These are phyloP conservation scores for Murina feae DNA, from an alignment of 2,113 vertebrate genomes.

Conservation along the genomic window DNA sequence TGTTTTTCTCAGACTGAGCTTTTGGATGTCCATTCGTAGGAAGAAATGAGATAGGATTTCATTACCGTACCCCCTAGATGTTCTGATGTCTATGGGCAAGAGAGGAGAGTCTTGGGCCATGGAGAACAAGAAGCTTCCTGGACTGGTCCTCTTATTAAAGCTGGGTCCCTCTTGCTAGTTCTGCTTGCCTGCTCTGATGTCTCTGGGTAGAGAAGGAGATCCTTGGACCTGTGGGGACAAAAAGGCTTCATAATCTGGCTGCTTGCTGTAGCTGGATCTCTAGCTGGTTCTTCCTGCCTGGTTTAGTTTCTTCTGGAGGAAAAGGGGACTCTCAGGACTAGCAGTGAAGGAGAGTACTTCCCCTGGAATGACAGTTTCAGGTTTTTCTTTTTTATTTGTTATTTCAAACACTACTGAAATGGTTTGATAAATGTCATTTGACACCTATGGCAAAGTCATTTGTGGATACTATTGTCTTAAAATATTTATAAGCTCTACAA, in stretches of 20 bases:
- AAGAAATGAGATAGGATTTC: neutral
- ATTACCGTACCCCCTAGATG: neutral
- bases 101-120: neutral
- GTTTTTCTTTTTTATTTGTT: neutral
- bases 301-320: neutral
- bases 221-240: neutral
- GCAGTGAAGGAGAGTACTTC: neutral
- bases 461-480: neutral
- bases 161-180: neutral
- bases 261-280: neutral
- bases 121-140: neutral
- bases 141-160: neutral
- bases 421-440: neutral
- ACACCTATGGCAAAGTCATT: neutral
- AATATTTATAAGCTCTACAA: neutral
- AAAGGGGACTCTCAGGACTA: neutral
- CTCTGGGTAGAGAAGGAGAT: neutral
- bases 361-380: neutral
- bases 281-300: neutral
- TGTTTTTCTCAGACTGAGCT: neutral
- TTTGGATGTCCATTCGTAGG: neutral
- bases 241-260: neutral
- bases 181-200: neutral
- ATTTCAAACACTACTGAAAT: neutral
- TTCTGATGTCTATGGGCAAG: neutral